phyloP scores from a whole-genome alignment of 2,888 invertebrate genomes.

The Eupithecia vulgata region DNA sequence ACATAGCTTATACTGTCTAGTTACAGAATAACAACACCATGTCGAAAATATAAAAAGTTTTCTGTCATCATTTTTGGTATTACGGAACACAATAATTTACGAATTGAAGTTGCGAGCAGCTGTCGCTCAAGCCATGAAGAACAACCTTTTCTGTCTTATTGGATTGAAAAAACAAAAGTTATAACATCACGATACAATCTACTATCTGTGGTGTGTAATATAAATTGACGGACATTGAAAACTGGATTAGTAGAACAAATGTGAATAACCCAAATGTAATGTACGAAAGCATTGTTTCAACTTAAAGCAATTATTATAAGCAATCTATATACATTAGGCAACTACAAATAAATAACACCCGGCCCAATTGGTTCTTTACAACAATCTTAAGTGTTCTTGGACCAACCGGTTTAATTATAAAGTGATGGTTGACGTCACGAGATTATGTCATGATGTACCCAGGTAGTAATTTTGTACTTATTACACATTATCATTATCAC shows the following conservation, averaged over 20 bases:
- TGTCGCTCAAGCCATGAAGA: no score
- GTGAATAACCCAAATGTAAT: neutral
- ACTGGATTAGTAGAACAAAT: neutral
- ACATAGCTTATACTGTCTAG: no score
- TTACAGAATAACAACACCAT: no score
- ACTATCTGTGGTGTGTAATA: neutral
- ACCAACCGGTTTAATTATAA: conserved; percentile 3
- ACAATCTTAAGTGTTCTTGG: neutral
- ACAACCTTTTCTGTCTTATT: no score
- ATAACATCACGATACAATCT: neutral
- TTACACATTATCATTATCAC: neutral
- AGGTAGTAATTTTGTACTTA: conserved; percentile 5
- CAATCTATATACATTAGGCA: neutral
- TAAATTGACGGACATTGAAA: neutral
- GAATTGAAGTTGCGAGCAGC: no score
- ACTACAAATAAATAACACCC: neutral
- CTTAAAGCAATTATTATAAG: neutral
- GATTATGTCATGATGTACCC: conserved; percentile 7
- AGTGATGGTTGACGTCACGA: neutral
- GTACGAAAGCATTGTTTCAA: neutral
- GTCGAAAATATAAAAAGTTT: no score
- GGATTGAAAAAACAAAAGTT: no score
- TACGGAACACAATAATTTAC: no score
- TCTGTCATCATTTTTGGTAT: no score
- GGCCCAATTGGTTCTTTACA: neutral